Base-by-base conservation (phyloP, 1,140 invertebrate genomes). In the Hormaphis cornu region DNA sequence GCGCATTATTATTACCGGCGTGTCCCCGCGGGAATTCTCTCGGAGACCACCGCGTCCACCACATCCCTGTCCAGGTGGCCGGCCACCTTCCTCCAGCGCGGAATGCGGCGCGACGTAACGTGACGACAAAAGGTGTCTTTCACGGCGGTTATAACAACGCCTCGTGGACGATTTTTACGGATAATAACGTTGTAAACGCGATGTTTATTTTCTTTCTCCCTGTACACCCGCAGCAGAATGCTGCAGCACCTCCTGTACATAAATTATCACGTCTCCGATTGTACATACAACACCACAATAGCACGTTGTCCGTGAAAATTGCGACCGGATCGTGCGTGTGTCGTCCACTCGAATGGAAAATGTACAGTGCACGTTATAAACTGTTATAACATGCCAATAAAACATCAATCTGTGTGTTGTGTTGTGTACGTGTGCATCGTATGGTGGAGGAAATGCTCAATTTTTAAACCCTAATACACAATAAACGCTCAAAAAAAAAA, bases 101-200 rank as follows among this genome's bases (percentile, higher is more conserved):
- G 61, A 66, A 66, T 66, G 30, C 30, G 12, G 40, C 14, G 18
- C n/a, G 53, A 46, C 46, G 37, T 40, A 40, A 40, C 18, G 18
- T 46, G n/a, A 46, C 42, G 5, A 42, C 48, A 20, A 48, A 66
- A 48, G 42, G 61, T 48, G 42, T 66, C 46, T 66, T 66, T 50
- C 14, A 10, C 44, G 3, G 20, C 42, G 10, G 24, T 9, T 8
- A 16, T 4, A 20, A 3, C 22, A 16, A 5, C 6, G 10, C 28
- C 40, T n/a, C 9, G 24, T n/a, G 16, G 54, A 14, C 7, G 42
- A 61, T 61, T 37, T 61, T 30, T 24, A 33, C 44, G 44, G 44
- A 66, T 66, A 66, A 66, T 66, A 61, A 46, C 58, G 28, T 50
- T 66, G 48, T 66, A 48, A 66, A 66, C 61, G 18, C 61, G 44